Evolutionary conservation across 2,113 vertebrate genomes (phyloP), one percentile per base, ranked within the genome.

Genomic region (Madoqua kirkii): DNA sequence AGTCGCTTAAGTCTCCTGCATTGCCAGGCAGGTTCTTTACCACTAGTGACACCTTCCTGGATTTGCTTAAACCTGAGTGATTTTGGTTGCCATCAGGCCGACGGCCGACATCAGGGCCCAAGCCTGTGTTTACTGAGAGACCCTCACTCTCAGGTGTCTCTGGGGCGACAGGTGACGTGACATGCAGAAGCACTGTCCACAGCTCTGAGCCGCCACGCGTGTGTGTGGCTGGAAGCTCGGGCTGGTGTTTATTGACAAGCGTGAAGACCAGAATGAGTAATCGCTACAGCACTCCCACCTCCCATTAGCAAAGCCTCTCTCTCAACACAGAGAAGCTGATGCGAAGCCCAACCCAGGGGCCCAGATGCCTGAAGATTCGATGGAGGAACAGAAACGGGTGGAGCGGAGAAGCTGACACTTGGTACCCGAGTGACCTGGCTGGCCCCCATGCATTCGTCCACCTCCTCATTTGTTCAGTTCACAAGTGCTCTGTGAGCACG

Each of bases 41-140:
- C 67, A 71, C 67, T 40, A 23, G 19, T 3, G 1, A 23, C n/a
- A 71, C 67, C 67, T 71, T 71, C 67, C n/a, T 23, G 93, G 79
- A 93, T 91, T 54, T 96, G 71, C 93, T 91, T 54, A 60, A 79
- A 89, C 40, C 15, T 21, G 57, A 97, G 95, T 86, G 62, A 96
- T 84, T 94, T 64, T 21, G 60, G 87, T 45, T 90, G 96, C 9
- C 55, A 36, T 54, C 64, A 97, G 43, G 25, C 48, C 36, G 40
- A 48, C 48, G 84, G 81, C 84, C 60, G 84, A 55, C 79, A 89
- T 96, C 81, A 94, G 95, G 81, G 21, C 60, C 71, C 81, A 83
- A 62, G 95, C 96, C 95, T 96, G 86, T 71, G 86, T 96, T 97
- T 97, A 97, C 14, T 19, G 67, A 92, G 23, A 21, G 21, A 45